Base-by-base conservation (phyloP, 1,140 invertebrate genomes). In the Mactra quadrangularis region DNA sequence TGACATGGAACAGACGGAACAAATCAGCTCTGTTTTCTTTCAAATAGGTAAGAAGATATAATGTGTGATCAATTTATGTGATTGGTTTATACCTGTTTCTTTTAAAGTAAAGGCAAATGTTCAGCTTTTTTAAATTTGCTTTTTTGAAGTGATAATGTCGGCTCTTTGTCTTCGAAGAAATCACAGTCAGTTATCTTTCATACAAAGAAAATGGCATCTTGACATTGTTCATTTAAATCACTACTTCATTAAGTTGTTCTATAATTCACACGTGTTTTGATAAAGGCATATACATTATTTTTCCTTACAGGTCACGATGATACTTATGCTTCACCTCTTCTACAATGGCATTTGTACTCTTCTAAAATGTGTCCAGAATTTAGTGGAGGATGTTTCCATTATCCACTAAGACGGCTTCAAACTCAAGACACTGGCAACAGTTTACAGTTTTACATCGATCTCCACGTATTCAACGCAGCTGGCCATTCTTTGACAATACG, bases 1-100 rank as follows among this genome's bases (percentile, higher is more conserved):
- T 15, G 87, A 88, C n/a, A 41, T 53, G 13, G 86, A 88, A 41
- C 79, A 88, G n/a, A n/a, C 19, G 15, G 70, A 53, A 38, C 70
- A 31, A 35, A 72, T 72, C 52, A 57, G 29, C 29, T 33, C 25
- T 17, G 25, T 72, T n/a, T 35, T 35, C 9, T 72, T 33, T 17
- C 50, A 57, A 15, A 27, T 55, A 35, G 70, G 70, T 72, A 55
- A 57, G 31, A 33, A 4, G 19, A n/a, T 38, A n/a, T n/a, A n/a
- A n/a, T n/a, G n/a, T n/a, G n/a, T n/a, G n/a, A n/a, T n/a, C n/a
- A n/a, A n/a, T n/a, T n/a, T n/a, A n/a, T n/a, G n/a, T n/a, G n/a
- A n/a, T n/a, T n/a, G n/a, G n/a, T n/a, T n/a, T n/a, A n/a, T n/a
- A n/a, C n/a, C n/a, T n/a, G n/a, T n/a, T n/a, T n/a, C n/a, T n/a